Evolutionary conservation across 2,113 vertebrate genomes (phyloP).

Genomic region (Triplophysa tibetana): DNA sequence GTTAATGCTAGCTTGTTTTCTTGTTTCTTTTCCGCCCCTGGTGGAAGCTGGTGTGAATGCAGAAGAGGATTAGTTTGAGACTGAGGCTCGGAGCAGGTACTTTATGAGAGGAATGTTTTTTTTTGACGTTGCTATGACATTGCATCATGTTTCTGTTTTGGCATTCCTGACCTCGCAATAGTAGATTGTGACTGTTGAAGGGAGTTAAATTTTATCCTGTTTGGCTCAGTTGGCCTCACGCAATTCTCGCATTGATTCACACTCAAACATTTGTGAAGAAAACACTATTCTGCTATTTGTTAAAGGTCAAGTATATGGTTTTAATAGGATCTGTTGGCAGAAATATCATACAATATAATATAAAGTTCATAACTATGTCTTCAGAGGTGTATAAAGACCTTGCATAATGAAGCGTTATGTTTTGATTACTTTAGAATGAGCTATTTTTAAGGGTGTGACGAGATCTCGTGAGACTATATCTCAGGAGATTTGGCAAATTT

Average conservation of each 20-base stretch:
- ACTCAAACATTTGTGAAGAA: not conserved
- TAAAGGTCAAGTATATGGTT: too few species aligned
- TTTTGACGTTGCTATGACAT: constrained; percentile 67
- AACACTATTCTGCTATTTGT: not conserved
- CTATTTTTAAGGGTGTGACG: too few species aligned
- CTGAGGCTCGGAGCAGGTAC: constrained; percentile 66
- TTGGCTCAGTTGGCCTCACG: not conserved
- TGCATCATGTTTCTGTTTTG: constrained; percentile 69
- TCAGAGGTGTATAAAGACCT: too few species aligned
- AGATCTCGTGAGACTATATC: too few species aligned
- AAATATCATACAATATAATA: too few species aligned
- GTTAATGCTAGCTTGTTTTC: constrained; percentile 56
- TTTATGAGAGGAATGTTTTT: constrained; percentile 42
- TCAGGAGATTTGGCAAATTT: too few species aligned
- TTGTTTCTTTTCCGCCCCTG: constrained; percentile 71
- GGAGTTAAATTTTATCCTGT: constrained; percentile 10
- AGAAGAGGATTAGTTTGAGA: constrained; percentile 69
- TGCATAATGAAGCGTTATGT: too few species aligned
- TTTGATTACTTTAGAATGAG: too few species aligned
- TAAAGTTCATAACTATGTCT: too few species aligned
- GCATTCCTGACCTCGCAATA: constrained; percentile 28
- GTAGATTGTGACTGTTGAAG: constrained; percentile 18
- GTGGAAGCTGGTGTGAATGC: constrained; percentile 68
- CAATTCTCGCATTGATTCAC: not conserved
- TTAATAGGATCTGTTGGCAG: too few species aligned